Percentiles rank a stretch among this genome's conserved stretches.
Conservation (phyloP, 2,113 vertebrate species). For the Thalassarche chlororhynchos region DNA sequence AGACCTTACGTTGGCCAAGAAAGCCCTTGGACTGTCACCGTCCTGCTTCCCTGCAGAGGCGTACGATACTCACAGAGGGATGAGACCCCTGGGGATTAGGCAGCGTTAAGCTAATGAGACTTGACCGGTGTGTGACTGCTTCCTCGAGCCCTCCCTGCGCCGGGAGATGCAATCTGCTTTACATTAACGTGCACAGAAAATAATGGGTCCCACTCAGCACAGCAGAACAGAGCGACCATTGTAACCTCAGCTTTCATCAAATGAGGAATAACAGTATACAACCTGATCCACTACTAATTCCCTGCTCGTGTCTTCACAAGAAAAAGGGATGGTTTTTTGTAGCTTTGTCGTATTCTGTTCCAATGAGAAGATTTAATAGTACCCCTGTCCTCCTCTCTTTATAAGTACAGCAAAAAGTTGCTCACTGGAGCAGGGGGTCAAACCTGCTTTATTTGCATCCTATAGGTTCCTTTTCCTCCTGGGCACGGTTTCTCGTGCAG, state of each 20-base stretch:
- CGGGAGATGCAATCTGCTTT: neutral
- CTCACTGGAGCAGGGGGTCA: neutral
- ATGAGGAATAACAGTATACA: neutral
- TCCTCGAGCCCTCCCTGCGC: neutral
- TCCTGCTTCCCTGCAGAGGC: neutral
- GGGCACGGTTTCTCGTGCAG: neutral
- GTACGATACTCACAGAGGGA: accelerated
- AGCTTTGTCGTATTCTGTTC: neutral
- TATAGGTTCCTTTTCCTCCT: neutral
- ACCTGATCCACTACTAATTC: neutral
- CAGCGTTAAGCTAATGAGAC: neutral
- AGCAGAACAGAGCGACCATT: neutral
- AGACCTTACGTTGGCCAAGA: accelerated
- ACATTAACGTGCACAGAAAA: neutral
- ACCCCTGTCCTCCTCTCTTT: neutral
- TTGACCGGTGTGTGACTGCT: neutral
- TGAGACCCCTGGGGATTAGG: neutral
- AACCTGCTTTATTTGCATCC: neutral
- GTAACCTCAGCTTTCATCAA: neutral
- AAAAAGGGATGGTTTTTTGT: neutral
- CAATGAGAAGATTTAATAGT: neutral
- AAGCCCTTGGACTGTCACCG: neutral
- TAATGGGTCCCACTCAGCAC: neutral
- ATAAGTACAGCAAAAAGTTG: neutral
- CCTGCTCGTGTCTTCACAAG: neutral